A percentile compares a stretch with the other conserved stretches of the same genome.
These are phyloP conservation scores for Bombylius discolor DNA, from an alignment of 2,888 invertebrate species.

Conservation along the genomic window DNA sequence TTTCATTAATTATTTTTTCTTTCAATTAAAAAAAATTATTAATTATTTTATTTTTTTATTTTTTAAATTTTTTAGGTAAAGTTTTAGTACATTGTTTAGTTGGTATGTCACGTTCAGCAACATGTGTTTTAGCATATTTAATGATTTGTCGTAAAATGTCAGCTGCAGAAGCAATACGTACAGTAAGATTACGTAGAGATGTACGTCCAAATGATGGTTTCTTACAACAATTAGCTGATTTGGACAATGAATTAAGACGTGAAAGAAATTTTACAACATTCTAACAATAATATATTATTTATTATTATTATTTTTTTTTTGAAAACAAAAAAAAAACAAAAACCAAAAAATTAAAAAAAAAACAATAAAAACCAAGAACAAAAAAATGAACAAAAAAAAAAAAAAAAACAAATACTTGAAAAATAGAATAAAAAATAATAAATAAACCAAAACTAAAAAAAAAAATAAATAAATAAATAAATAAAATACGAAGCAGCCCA, in stretches of 20 bases:
- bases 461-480: too few species aligned
- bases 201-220: conserved; percentile 73
- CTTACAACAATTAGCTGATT: conserved; percentile 58
- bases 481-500: too few species aligned
- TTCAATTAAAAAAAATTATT: conserved; percentile 1
- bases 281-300: background rate
- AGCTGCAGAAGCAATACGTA: conserved; percentile 57
- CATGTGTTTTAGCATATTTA: conserved; percentile 65
- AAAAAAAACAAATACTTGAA: too few species aligned
- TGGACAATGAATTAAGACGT: conserved; percentile 47
- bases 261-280: conserved; percentile 19
- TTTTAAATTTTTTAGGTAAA: conserved; percentile 44
- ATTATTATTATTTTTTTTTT: too few species aligned
- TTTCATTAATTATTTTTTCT: background rate
- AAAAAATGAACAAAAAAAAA: too few species aligned
- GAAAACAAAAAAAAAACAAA: too few species aligned
- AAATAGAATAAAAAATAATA: too few species aligned
- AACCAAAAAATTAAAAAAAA: too few species aligned
- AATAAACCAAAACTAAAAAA: too few species aligned
- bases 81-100: conserved; percentile 68
- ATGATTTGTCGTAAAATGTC: conserved; percentile 68
- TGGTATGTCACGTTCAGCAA: conserved; percentile 71
- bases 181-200: conserved; percentile 54
- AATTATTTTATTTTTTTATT: background rate
- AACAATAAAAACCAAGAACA: too few species aligned